A percentile compares a stretch with the other conserved stretches of the same genome.
These are phyloP conservation scores for Drosophila monieri DNA, from an alignment of 2,888 invertebrate species.

Conservation along the genomic window DNA sequence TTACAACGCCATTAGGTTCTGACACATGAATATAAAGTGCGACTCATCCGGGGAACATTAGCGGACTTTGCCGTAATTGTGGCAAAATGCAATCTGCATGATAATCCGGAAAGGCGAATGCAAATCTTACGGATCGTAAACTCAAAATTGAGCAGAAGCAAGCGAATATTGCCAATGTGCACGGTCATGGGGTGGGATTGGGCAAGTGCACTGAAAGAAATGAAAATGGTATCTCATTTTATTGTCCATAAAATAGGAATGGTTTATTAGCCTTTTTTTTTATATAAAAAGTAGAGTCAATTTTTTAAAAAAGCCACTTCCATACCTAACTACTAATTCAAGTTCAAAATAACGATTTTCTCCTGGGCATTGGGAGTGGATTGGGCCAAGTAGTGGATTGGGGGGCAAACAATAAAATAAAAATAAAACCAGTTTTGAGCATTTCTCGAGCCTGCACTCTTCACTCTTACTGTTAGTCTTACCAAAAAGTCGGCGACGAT, in stretches of 20 bases:
- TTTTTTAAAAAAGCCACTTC: too few relatives aligned
- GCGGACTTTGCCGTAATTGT: constrained; percentile 32
- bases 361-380: constrained; percentile 37
- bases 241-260: neutral
- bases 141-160: constrained; percentile 46
- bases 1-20: constrained; percentile 32
- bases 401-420: neutral
- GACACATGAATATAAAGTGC: constrained; percentile 49
- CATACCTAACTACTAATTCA: neutral
- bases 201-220: constrained; percentile 30
- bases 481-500: constrained; percentile 20
- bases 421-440: constrained; percentile 44
- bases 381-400: constrained; percentile 10
- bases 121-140: constrained; percentile 41
- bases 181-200: constrained; percentile 44
- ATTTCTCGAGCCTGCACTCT: constrained; percentile 41
- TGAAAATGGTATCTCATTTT: neutral
- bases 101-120: constrained; percentile 59
- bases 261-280: neutral
- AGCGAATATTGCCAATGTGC: constrained; percentile 44
- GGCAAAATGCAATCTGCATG: constrained; percentile 58
- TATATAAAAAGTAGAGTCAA: neutral
- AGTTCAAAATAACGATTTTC: constrained; percentile 10
- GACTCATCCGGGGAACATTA: constrained; percentile 44
- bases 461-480: constrained; percentile 27